Base-by-base conservation (phyloP, 2,797 vertebrate species). In the Acanthurus lineatus region DNA sequence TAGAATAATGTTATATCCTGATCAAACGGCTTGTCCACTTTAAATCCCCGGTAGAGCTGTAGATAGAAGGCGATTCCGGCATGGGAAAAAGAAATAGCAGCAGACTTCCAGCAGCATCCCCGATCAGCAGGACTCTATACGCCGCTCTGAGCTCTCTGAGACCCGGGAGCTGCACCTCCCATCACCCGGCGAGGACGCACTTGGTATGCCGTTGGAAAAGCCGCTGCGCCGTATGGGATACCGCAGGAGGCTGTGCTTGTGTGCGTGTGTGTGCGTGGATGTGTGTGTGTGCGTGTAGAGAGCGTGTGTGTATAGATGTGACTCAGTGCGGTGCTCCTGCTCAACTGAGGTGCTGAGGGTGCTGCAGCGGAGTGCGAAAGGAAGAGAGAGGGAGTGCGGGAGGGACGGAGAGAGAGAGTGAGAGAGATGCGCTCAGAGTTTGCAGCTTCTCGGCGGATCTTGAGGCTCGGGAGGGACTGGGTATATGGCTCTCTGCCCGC, bases 251-350 rank as follows among this genome's bases (percentile, higher is more conserved):
- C 77, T 89, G 88, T 71, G 86, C 81, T 63, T 79, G 88, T 80
- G 89, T 83, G 91, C 51, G 87, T 58, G 85, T 47, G 65, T 63
- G 78, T 66, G 82, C 42, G 86, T 74, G 76, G 44, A 38, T 11
- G 52, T 48, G 65, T 22, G 76, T 47, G 79, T 32, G 78, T 16
- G 77, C 9, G 75, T 57, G 87, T 19, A n/a, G 74, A 28, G 73
- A 19, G 74, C 16, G 87, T 73, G 85, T 73, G 86, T 71, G 86
- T 79, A 69, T 65, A 80, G 95, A 94, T 95, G 93, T 93, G 79
- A 93, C 91, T 91, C 90, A 78, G 91, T 94, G 95, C 94, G 90
- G 90, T 84, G 93, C 92, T 95, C 93, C 89, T 91, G 86, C 88
- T 91, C 83, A 73, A 93, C 90, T 93, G 92, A 92, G 88, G 86